These are phyloP conservation scores for Unio pictorum DNA, from an alignment of 2,888 invertebrate species.

Conservation along the genomic window DNA sequence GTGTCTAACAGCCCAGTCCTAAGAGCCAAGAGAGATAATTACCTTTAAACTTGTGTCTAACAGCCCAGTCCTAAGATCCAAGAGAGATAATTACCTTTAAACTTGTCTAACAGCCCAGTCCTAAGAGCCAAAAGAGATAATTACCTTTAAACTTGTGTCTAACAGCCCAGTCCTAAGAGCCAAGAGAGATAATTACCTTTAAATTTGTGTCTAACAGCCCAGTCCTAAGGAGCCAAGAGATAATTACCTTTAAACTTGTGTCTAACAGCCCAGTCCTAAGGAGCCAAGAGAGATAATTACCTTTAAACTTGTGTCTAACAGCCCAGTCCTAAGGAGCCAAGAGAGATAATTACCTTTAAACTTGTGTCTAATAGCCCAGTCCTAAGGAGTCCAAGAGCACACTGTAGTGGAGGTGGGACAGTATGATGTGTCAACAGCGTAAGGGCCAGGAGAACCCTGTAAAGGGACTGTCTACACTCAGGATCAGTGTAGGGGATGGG, in stretches of 20 bases:
- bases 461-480: slow-evolving; percentile 27
- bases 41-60: slow-evolving; percentile 4
- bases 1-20: slow-evolving; percentile 28
- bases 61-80: slow-evolving; percentile 20
- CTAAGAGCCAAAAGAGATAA: slow-evolving; percentile 10
- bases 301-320: slow-evolving; percentile 6
- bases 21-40: slow-evolving; percentile 20
- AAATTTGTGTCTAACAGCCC: too few species aligned
- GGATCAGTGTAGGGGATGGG: slow-evolving; percentile 35
- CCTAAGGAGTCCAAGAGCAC: slow-evolving; percentile 33
- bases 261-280: background rate
- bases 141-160: slow-evolving; percentile 36
- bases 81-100: too few species aligned
- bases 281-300: too few species aligned
- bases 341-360: slow-evolving; percentile 28
- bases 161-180: background rate
- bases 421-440: slow-evolving; percentile 28
- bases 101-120: too few species aligned
- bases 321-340: slow-evolving; percentile 27
- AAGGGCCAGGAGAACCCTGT: slow-evolving; percentile 32
- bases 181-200: too few species aligned
- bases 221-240: background rate
- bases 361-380: slow-evolving; percentile 26
- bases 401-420: slow-evolving; percentile 34
- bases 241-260: slow-evolving; percentile 27